phyloP scores from a whole-genome alignment of 2,797 vertebrate species.

The Acipenser ruthenus region DNA sequence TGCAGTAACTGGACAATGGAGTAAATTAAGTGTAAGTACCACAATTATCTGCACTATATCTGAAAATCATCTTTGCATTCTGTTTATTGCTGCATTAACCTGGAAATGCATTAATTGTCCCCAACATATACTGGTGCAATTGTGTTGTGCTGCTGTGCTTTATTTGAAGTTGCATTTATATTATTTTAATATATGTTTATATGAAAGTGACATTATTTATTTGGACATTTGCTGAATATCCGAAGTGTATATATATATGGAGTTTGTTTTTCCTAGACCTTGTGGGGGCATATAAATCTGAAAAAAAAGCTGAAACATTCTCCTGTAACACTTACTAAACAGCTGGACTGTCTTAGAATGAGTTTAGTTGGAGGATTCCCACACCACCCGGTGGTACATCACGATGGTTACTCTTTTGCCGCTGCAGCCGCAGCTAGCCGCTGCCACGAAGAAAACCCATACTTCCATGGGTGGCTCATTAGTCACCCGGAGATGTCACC shows the following conservation, averaged over 20 bases:
- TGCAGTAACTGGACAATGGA: constrained; percentile 32
- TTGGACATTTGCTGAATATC: constrained; percentile 5
- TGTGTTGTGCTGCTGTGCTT: background rate
- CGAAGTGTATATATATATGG: constrained; percentile 27
- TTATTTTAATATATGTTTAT: background rate
- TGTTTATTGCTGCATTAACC: background rate
- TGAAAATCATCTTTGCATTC: background rate
- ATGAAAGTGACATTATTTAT: constrained; percentile 12
- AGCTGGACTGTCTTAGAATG: constrained; percentile 54
- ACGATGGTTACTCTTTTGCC: constrained; percentile 88
- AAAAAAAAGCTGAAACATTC: background rate
- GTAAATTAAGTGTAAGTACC: constrained; percentile 37
- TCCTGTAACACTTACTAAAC: background rate
- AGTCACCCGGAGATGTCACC: constrained; percentile 94
- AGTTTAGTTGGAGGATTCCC: constrained; percentile 91
- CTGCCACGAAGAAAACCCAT: constrained; percentile 84
- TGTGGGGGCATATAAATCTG: constrained; percentile 15
- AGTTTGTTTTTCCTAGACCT: constrained; percentile 20
- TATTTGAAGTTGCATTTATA: constrained; percentile 8
- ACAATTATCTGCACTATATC: constrained; percentile 6
- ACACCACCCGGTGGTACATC: constrained; percentile 93
- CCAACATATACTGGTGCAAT: background rate
- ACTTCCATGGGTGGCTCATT: constrained; percentile 96
- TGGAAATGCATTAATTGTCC: constrained; percentile 5
- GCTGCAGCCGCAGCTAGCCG: constrained; percentile 76